phyloP scores from a whole-genome alignment of 2,888 invertebrate species.

The Tetheella fluctuosa region DNA sequence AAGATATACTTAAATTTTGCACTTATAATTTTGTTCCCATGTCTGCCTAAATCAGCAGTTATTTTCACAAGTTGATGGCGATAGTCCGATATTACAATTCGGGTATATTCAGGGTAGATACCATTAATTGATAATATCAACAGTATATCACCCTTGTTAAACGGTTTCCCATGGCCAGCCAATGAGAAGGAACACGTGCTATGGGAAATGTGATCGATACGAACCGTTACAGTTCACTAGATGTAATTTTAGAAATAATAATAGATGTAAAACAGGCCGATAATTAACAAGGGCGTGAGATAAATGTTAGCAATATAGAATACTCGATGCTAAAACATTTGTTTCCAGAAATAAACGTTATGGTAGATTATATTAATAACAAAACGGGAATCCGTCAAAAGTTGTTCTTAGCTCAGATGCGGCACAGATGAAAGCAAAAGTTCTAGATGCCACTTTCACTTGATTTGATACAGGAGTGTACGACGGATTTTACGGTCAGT shows the following conservation, averaged over 20 bases:
- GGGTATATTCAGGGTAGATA: conserved; percentile 61
- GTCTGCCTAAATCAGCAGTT: background rate
- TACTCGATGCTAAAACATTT: too few relatives aligned
- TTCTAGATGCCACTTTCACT: conserved; percentile 57
- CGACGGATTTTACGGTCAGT: conserved; percentile 54
- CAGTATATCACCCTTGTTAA: conserved; percentile 73
- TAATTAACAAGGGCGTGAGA: background rate
- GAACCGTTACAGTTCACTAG: conserved; percentile 14
- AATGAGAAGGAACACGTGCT: conserved; percentile 47
- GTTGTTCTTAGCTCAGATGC: background rate
- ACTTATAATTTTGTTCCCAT: conserved; percentile 1
- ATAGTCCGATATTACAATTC: conserved; percentile 39
- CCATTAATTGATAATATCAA: conserved; percentile 73
- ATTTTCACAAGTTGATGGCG: background rate
- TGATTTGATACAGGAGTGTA: conserved; percentile 44
- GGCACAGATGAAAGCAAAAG: conserved; percentile 56
- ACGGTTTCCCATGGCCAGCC: conserved; percentile 68
- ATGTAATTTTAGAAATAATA: background rate
- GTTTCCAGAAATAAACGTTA: background rate
- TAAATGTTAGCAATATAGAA: background rate
- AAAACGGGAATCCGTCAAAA: background rate
- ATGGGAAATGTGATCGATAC: conserved; percentile 8
- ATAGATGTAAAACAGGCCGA: background rate
- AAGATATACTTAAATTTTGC: background rate
- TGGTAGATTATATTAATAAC: background rate